Percentiles rank a stretch among this genome's conserved stretches.
phyloP scores from a whole-genome alignment of 2,113 vertebrate genomes.

The Sturnus vulgaris region DNA sequence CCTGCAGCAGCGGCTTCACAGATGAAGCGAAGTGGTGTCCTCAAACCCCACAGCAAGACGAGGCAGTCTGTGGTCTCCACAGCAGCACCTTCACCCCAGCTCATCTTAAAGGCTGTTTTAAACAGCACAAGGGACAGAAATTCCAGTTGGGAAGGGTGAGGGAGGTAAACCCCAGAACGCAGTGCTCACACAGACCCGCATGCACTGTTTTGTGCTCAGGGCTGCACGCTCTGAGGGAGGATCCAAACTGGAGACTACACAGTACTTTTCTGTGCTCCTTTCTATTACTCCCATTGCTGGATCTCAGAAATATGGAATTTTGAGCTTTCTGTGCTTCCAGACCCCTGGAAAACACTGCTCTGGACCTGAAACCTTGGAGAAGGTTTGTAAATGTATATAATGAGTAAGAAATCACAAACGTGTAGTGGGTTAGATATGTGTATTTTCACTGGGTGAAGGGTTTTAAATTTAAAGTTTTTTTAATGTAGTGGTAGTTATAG shows the following conservation, averaged over 20 bases:
- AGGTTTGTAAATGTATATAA: too few species aligned
- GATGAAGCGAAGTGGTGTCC: background rate
- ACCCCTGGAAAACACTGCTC: too few species aligned
- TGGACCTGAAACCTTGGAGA: too few species aligned
- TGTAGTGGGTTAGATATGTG: too few species aligned
- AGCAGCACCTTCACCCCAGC: background rate
- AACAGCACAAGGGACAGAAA: background rate
- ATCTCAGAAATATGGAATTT: too few species aligned
- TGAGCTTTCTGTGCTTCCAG: too few species aligned
- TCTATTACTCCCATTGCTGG: background rate
- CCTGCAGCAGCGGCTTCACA: background rate
- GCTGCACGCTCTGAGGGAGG: background rate
- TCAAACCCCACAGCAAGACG: background rate
- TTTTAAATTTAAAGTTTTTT: too few species aligned
- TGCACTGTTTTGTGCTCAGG: rapidly evolving
- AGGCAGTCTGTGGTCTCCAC: background rate
- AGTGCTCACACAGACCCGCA: rapidly evolving
- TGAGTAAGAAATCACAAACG: too few species aligned
- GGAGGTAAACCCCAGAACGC: background rate
- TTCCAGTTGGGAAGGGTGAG: rapidly evolving
- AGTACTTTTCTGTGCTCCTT: rapidly evolving
- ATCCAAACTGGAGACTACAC: background rate
- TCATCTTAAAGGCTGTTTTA: background rate
- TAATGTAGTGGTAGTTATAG: too few species aligned
- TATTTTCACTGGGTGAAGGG: too few species aligned